Evolutionary conservation across 2,113 vertebrate genomes (phyloP), one percentile per base, ranked within the genome.

Genomic region (Forbesichthys papilliferus): DNA sequence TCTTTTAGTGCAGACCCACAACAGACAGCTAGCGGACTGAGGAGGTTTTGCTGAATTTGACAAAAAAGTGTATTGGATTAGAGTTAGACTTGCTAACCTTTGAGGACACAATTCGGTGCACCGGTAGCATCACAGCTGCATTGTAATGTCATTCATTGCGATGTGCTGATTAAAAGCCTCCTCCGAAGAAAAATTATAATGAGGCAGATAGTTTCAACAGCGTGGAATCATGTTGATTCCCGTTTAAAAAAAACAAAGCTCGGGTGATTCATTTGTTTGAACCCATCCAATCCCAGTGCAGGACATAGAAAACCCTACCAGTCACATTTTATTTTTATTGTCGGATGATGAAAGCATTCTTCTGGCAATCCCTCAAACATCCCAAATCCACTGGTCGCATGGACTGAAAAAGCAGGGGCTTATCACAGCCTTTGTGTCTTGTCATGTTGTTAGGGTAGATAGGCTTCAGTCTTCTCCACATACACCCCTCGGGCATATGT

Each of bases 311-410:
- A 86, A 86, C 82, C 84, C 81, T 74, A 34, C 57, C 75, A 47
- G 64, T 83, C 77, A 64, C 82, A 81, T 89, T 89, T 56, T 86
- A 83, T 67, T 7, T 42, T 42, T 53, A 85, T 84, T 67, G 82
- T 76, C 13, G 71, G 72, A 80, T 75, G 89, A 92, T 92, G 87
- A 93, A 93, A 92, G 90, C 91, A 92, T 93, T 92, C 89, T 91
- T 91, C 80, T 86, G 83, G 85, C 81, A 80, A 74, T 82, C 86
- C 87, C 82, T 87, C 86, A 81, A 82, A 91, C 89, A 88, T 69
- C 73, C 68, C 79, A 74, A 64, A 84, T 85, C 82, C 86, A 79
- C 61, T 61, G 74, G 82, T 82, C 79, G 84, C 68, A 81, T 72
- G 76, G 73, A 66, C 87, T 88, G 66, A 86, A 88, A 84, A 81